A percentile compares a stretch with the other conserved stretches of the same genome.
These are phyloP conservation scores for Chloropsis cyanopogon DNA, from an alignment of 2,113 vertebrate species.

Conservation along the genomic window DNA sequence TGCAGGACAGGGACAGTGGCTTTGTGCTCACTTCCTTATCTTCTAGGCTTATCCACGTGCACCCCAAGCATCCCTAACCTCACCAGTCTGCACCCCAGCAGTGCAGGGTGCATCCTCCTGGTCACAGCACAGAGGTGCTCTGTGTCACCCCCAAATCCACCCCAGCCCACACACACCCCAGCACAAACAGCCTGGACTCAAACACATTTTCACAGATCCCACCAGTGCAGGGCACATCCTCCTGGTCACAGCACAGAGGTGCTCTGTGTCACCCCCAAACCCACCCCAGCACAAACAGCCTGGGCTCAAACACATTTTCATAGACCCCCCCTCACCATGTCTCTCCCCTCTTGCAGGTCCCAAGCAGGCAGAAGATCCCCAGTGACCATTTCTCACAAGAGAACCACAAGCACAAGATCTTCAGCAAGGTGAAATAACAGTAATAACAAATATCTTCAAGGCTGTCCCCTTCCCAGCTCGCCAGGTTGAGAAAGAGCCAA, in stretches of 20 bases:
- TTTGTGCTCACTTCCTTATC: neutral
- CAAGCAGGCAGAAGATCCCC: neutral
- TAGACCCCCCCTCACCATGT: fast-evolving
- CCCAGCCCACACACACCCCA: fast-evolving
- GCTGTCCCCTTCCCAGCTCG: neutral
- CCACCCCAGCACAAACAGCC: neutral
- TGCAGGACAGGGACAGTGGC: neutral
- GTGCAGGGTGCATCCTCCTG: fast-evolving
- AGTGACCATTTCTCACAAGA: neutral
- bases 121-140: neutral
- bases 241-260: neutral
- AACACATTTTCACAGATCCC: neutral
- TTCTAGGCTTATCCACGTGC: neutral
- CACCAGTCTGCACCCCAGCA: fast-evolving
- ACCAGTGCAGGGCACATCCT: fast-evolving
- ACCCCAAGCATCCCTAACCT: neutral
- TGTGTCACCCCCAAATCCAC: neutral
- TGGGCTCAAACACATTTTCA: neutral
- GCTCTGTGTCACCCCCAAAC: neutral
- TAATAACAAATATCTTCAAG: neutral
- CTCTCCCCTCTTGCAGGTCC: neutral
- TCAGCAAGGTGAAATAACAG: neutral
- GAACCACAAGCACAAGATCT: neutral
- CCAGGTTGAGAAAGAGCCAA: neutral
- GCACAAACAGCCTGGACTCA: neutral